These are phyloP conservation scores for Polypedilum pembai DNA, from an alignment of 1,140 invertebrate genomes.

Conservation along the genomic window DNA sequence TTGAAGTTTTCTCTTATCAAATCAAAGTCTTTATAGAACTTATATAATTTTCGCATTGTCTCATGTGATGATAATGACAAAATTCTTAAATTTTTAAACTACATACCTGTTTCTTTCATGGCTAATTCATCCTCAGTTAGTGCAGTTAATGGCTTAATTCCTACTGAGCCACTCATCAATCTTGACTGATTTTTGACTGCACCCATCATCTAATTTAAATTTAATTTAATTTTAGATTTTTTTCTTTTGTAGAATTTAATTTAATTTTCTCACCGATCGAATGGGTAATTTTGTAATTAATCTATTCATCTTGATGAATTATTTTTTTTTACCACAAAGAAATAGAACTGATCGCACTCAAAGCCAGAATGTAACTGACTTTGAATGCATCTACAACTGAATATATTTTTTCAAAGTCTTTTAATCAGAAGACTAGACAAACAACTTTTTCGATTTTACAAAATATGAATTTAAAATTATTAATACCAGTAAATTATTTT, in stretches of 20 bases:
- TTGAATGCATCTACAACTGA: not conserved
- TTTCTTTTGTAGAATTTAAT: not conserved
- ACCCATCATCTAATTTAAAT: not conserved
- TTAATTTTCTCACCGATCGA: not conserved
- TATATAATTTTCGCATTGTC: conserved; percentile 29
- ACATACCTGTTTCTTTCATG: conserved; percentile 70
- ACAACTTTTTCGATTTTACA: no score
- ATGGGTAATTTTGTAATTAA: not conserved
- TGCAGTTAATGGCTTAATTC: conserved; percentile 49
- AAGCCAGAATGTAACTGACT: not conserved
- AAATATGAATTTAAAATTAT: no score
- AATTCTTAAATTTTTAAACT: no score
- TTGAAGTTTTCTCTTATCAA: conserved; percentile 28
- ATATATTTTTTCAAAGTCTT: no score
- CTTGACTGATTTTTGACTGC: not conserved
- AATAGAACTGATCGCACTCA: not conserved
- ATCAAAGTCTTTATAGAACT: conserved; percentile 30
- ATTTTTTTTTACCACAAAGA: not conserved
- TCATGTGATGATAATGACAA: conserved; percentile 9
- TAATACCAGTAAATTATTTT: no score
- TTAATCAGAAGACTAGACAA: no score
- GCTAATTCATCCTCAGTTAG: conserved; percentile 68
- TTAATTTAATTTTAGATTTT: not conserved
- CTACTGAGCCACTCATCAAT: not conserved
- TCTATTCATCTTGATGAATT: conserved; percentile 1